These are phyloP conservation scores for Nemopilema nomurai DNA, from an alignment of 30 jellyfish, hydroid and myxozoan genomes.

Conservation along the genomic window DNA sequence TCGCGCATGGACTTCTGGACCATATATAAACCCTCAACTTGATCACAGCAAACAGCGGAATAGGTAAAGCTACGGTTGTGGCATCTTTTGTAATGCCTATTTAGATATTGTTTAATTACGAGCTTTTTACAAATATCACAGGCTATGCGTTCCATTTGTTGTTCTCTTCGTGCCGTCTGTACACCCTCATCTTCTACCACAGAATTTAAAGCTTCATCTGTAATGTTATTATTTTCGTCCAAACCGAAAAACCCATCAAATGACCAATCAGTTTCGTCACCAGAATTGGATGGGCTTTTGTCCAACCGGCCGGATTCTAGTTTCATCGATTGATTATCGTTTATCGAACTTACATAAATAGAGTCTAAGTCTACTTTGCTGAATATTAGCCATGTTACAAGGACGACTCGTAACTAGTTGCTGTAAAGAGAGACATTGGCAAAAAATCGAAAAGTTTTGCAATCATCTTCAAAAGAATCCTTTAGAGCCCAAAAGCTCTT, in stretches of 20 bases:
- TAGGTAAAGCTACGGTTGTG: neutral
- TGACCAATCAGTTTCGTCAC: neutral
- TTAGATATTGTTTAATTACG: neutral
- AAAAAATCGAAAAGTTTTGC: neutral
- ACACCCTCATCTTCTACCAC: neutral
- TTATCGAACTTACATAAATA: neutral
- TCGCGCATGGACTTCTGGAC: neutral
- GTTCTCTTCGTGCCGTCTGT: neutral
- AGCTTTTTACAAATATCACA: neutral
- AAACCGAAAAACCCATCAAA: neutral
- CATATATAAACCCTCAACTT: slow-evolving; percentile 5
- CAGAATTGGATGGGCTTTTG: neutral
- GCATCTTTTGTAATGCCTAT: neutral
- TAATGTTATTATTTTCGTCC: neutral
- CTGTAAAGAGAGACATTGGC: neutral
- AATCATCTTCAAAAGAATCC: neutral
- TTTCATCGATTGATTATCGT: neutral
- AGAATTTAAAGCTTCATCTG: too few relatives aligned
- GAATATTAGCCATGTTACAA: neutral
- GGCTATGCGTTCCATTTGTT: neutral
- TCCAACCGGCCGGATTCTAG: neutral
- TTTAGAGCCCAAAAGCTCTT: neutral
- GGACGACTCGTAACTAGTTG: neutral
- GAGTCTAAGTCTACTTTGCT: neutral
- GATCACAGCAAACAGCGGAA: slow-evolving; percentile 15